These are phyloP conservation scores for Andricus curvator DNA, from an alignment of 2,888 invertebrate genomes.

Conservation along the genomic window DNA sequence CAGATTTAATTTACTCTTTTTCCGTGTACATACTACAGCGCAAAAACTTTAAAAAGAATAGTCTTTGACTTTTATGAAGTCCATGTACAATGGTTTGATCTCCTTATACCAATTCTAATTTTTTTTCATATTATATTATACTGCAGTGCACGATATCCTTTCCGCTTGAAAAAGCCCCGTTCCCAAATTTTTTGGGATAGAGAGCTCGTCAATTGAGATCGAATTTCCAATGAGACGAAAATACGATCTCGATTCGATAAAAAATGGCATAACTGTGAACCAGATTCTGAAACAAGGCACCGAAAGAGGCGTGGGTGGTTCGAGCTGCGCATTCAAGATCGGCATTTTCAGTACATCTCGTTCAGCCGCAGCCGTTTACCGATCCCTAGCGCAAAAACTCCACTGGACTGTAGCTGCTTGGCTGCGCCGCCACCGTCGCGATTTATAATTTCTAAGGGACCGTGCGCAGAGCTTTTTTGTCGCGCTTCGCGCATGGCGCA, in stretches of 20 bases:
- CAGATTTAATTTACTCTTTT: too few relatives aligned
- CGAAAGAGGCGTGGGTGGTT: constrained; percentile 26
- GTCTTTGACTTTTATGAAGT: too few relatives aligned
- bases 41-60: too few relatives aligned
- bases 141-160: neutral
- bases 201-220: constrained; percentile 6
- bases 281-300: constrained; percentile 10
- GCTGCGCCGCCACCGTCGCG: constrained; percentile 14
- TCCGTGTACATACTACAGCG: too few relatives aligned
- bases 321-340: constrained; percentile 3
- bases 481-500: constrained; percentile 17
- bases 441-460: constrained; percentile 26
- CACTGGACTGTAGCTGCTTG: neutral
- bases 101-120: neutral
- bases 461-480: constrained; percentile 3
- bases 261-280: constrained; percentile 28
- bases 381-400: constrained; percentile 3
- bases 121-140: constrained; percentile 4
- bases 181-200: neutral
- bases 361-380: neutral
- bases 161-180: neutral
- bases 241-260: neutral
- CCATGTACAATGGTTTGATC: too few relatives aligned
- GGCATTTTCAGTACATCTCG: constrained; percentile 15
- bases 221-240: constrained; percentile 6